phyloP scores from a whole-genome alignment of 2,113 vertebrate genomes.

The Halcyon malimbica region DNA sequence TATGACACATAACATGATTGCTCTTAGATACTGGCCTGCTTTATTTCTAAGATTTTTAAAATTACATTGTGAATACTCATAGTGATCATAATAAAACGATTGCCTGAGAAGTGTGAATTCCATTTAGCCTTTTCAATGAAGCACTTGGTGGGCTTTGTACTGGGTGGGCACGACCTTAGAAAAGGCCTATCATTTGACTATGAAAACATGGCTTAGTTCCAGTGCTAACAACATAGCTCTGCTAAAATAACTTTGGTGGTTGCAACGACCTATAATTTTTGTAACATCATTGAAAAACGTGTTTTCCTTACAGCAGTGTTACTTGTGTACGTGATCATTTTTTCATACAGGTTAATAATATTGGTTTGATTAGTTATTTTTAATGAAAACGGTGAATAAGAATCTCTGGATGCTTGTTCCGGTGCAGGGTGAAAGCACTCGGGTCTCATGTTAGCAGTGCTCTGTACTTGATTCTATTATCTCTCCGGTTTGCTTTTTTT shows the following conservation, averaged over 20 bases:
- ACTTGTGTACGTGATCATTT: background rate
- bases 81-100: constrained; percentile 56
- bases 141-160: constrained; percentile 53
- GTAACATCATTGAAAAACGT: background rate
- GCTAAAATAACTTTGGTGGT: constrained; percentile 50
- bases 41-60: constrained; percentile 37
- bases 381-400: background rate
- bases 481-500: background rate
- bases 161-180: constrained; percentile 12
- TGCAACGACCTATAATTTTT: background rate
- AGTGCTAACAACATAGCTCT: constrained; percentile 37
- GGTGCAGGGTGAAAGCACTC: background rate
- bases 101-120: constrained; percentile 48
- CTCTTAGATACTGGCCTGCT: constrained; percentile 6
- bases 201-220: constrained; percentile 64
- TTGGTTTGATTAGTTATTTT: constrained; percentile 23
- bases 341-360: background rate
- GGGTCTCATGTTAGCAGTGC: background rate
- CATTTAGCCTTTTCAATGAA: constrained; percentile 53
- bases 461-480: background rate
- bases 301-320: constrained; percentile 4
- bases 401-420: background rate
- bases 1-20: constrained; percentile 14
- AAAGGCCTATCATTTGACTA: constrained; percentile 59
- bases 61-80: constrained; percentile 39